These are phyloP conservation scores for Sorex araneus DNA, from an alignment of 2,113 vertebrate species.

Conservation along the genomic window DNA sequence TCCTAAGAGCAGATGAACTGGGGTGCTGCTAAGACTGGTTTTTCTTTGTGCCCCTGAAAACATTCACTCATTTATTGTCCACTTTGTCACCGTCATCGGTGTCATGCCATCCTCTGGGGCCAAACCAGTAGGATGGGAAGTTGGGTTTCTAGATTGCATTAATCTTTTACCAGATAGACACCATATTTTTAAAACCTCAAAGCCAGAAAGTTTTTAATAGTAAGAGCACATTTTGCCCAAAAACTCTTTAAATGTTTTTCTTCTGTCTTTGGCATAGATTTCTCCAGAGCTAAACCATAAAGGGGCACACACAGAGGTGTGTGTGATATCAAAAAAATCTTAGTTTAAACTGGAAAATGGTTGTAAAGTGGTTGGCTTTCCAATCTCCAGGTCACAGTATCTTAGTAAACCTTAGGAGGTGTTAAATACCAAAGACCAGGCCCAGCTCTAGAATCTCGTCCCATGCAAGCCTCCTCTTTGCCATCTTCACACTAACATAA, in stretches of 20 bases:
- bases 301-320: neutral
- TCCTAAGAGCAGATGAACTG: neutral
- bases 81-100: constrained; percentile 38
- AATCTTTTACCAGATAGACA: constrained; percentile 60
- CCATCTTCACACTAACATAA: constrained; percentile 20
- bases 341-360: constrained; percentile 32
- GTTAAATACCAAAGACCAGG: neutral
- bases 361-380: neutral
- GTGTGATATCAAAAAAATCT: constrained; percentile 11
- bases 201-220: constrained; percentile 66
- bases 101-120: constrained; percentile 51
- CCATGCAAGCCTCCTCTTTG: neutral
- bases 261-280: constrained; percentile 43
- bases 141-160: constrained; percentile 37
- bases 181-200: constrained; percentile 63
- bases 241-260: neutral
- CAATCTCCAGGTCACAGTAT: neutral
- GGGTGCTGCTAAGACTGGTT: neutral
- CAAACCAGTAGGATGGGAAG: constrained; percentile 48
- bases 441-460: neutral
- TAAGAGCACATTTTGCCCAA: constrained; percentile 56
- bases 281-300: constrained; percentile 34
- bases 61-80: neutral
- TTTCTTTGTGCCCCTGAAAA: neutral
- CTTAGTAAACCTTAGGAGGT: neutral